Base-by-base conservation (phyloP, 1,140 invertebrate species). In the Oncopodura yosiiana region DNA sequence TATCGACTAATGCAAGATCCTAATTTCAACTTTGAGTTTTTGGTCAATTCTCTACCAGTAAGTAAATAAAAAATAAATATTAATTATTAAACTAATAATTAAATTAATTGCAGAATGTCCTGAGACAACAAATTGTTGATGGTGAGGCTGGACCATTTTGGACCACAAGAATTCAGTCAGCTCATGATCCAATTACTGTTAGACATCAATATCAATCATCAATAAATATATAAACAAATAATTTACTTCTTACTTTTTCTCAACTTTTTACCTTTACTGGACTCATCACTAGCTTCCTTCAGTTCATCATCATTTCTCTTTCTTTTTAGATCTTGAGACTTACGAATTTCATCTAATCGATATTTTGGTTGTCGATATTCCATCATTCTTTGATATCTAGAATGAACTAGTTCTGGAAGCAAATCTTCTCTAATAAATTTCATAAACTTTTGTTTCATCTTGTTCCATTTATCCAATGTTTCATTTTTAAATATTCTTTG, bases 1-100 rank as follows among this genome's bases (percentile, higher is more conserved):
- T 90, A 91, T 67, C 82, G 81, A 67, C 69, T 94, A 27, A 74
- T 91, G 41, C 78, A 78, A 61, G 89, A 94, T 67, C 77, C 80
- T 56, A 81, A 80, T 62, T 71, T 86, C 8, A 84, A 83, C 83
- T 93, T n/a, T n/a, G n/a, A n/a, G n/a, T n/a, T n/a, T 67, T 81
- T 85, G 50, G 68, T 89, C 4, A 75, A 75, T 39, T 77, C 77
- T 65, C 73, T 95, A 64, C 90, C 90, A 27, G 88, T 93, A 78
- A 79, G 81, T 80, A 58, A 54, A 16, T n/a, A 26, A 38, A 9
- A n/a, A 5, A 9, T 18, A 4, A 32, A 16, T 49, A 9, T 30
- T 14, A 6, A 34, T 49, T 24, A 39, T 16, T 34, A 4, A 12
- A 14, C n/a, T 49, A 30, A 21, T 49, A 56, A 32, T 26, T 14